Evolutionary conservation across 2,797 vertebrate species (phyloP), one percentile per base, ranked within the genome.

Genomic region (Aldrovandia affinis): DNA sequence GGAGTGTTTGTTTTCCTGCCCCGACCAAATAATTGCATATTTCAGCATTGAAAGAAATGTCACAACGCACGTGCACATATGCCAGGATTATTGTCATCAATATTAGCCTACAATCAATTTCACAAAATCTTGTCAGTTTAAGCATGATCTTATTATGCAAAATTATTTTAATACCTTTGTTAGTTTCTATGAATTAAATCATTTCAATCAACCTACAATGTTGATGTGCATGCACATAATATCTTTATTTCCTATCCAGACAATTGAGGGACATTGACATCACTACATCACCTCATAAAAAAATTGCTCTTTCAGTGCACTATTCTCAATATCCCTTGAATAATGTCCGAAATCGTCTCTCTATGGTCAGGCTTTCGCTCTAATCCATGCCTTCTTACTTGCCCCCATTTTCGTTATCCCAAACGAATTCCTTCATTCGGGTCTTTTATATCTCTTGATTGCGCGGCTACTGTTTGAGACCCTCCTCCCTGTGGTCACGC

Each of bases 401-500:
- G 65, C 22, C 59, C 20, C 55, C 10, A 15, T 82, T 82, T 65
- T n/a, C 61, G 25, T 30, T 82, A 59, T 12, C 59, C 28, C 8
- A 57, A 39, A 82, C 57, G 50, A 63, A 65, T 73, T 81, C 22
- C 52, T 28, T 84, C 57, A 83, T 83, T 81, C 75, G 81, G 20
- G 55, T 83, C 9, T 61, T 87, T 80, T 88, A 90, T 33, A 87
- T 70, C 63, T 82, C 73, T 78, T 82, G 55, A 86, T 52, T 81
- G 82, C 61, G 44, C n/a, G 52, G 61, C 78, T 50, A 25, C 78
- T 75, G 59, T 81, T 30, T 22, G 59, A 68, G 86, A 83, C 85
- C 85, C 87, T 63, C 88, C 84, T 84, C 73, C 54, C 77, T 63
- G 63, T 85, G 90, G 85, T 90, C 90, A 92, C 86, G 61, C 75